phyloP scores from a whole-genome alignment of 2,113 vertebrate genomes.

The Leptocoma aspasia region DNA sequence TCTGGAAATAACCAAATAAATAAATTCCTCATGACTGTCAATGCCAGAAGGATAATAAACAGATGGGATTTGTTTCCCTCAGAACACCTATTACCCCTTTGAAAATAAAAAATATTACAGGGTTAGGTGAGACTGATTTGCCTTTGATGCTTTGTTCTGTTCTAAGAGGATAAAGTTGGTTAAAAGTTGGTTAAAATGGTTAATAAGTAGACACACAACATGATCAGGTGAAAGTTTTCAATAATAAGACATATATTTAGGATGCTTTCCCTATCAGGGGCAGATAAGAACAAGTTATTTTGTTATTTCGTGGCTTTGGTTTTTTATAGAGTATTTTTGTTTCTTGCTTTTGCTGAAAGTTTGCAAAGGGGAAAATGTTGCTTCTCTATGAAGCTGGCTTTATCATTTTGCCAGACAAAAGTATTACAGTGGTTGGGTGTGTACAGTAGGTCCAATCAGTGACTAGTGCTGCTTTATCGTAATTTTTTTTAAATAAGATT shows the following conservation, averaged over 20 bases:
- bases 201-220: neutral
- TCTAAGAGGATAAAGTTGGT: neutral
- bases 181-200: neutral
- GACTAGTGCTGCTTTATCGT: neutral
- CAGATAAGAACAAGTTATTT: neutral
- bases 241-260: neutral
- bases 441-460: neutral
- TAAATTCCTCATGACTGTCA: neutral
- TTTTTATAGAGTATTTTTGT: neutral
- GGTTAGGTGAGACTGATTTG: neutral
- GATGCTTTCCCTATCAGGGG: neutral
- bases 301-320: neutral
- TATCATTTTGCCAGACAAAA: neutral
- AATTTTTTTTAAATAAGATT: neutral
- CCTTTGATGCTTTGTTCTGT: neutral
- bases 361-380: neutral
- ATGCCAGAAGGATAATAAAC: neutral
- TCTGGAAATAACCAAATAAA: neutral
- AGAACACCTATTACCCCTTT: neutral
- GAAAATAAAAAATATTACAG: neutral
- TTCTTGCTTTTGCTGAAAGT: neutral
- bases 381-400: neutral
- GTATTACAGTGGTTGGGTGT: neutral
- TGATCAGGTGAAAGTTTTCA: neutral
- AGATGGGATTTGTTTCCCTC: neutral